Base-by-base conservation (phyloP, 2,888 invertebrate species). In the Amphipyra tragopoginis region DNA sequence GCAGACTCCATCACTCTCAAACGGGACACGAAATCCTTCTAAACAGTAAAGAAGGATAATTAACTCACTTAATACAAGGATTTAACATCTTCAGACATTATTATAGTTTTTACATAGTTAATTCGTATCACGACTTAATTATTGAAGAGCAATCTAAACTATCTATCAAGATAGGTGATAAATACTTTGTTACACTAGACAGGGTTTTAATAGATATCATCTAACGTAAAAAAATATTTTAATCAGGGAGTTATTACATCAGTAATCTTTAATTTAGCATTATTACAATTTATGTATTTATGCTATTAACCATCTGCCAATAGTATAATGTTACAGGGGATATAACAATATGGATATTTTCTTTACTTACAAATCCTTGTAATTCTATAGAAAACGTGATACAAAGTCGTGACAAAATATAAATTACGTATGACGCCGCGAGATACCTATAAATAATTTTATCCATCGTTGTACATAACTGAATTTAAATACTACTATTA, bases 1-100 rank as follows among this genome's bases (percentile, higher is more conserved):
- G 88, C 90, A 73, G 76, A 86, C 75, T 77, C 73, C 79, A 70
- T 65, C 74, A 83, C 71, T 76, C 71, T 72, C 74, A 75, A 74
- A 80, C 69, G 80, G 81, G 77, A 77, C 65, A 81, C 57, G 77
- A 72, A 61, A 78, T 81, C 85, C 83, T 84, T 82, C 79, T 72
- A 64, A 81, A 86, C 85, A 88, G 75, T 81, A 77, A 74, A 72
- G 82, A 83, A 81, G 79, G 78, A 77, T 74, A 45, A 64, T 63
- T 61, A 58, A 65, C 54, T 67, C 69, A 73, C 57, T 69, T 70
- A 67, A 67, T 75, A 82, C 80, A 77, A 77, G 67, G 68, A 76
- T 56, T 71, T 29, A 75, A 65, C 72, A 72, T 57, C 60, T 74
- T 73, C 71, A 59, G 55, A 66, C 39, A 74, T 55, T 69, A 65